Percentiles rank a stretch among this genome's conserved stretches.
phyloP scores from a whole-genome alignment of 2,797 vertebrate species.

The Lepus townsendii region DNA sequence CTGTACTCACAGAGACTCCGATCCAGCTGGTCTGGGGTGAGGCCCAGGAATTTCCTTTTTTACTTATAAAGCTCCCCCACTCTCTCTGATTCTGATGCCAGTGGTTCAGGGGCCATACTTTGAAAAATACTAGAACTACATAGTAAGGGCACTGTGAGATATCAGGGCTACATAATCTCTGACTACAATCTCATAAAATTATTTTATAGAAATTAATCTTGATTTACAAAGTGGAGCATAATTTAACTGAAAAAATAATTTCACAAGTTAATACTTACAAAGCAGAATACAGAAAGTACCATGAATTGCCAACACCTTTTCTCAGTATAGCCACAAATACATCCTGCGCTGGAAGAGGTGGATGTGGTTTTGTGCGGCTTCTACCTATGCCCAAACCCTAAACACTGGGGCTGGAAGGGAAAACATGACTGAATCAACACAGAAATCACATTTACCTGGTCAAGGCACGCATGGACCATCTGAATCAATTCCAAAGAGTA shows the following conservation, averaged over 20 bases:
- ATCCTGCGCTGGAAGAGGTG: not conserved
- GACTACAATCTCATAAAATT: conserved; percentile 52
- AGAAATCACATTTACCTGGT: conserved; percentile 92
- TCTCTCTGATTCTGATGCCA: not conserved
- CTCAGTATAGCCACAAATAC: conserved; percentile 14
- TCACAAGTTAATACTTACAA: conserved; percentile 50
- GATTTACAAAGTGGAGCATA: conserved; percentile 55
- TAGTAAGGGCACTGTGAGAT: conserved; percentile 6
- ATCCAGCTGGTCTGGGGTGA: not conserved
- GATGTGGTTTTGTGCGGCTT: conserved; percentile 29
- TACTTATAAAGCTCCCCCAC: not conserved
- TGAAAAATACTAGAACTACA: conserved; percentile 24
- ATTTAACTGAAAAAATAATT: conserved; percentile 52
- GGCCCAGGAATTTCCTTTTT: conserved; percentile 34
- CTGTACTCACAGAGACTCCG: conserved; percentile 47
- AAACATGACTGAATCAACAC: conserved; percentile 32
- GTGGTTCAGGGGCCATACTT: not conserved
- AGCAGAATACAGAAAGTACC: conserved; percentile 24
- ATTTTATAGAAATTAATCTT: conserved; percentile 52
- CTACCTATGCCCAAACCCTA: not conserved
- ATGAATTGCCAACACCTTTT: not conserved
- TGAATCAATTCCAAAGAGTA: conserved; percentile 94
- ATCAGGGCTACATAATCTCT: conserved; percentile 34
- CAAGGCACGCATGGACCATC: conserved; percentile 95
- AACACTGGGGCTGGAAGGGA: not conserved